phyloP scores from a whole-genome alignment of 2,113 vertebrate species.

The Colaptes auratus region DNA sequence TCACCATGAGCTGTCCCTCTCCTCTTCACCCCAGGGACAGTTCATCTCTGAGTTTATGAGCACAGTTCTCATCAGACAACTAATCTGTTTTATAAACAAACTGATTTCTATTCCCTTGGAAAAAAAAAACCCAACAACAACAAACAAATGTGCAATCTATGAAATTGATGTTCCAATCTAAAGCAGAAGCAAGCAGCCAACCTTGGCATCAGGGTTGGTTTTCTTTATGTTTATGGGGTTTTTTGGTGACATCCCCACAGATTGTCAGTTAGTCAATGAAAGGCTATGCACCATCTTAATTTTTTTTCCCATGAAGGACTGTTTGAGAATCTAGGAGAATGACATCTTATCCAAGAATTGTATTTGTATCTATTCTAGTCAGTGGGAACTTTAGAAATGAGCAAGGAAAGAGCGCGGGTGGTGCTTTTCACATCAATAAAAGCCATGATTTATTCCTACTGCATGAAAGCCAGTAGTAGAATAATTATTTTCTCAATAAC shows the following conservation, averaged over 20 bases:
- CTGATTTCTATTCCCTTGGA: not conserved
- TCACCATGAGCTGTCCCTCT: not conserved
- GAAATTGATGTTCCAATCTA: not conserved
- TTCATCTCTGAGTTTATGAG: not conserved
- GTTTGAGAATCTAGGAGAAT: not conserved
- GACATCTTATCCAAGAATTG: not conserved
- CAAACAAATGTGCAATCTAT: slow-evolving; percentile 7
- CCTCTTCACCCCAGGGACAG: slow-evolving; percentile 42
- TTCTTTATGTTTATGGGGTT: not conserved
- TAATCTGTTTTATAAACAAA: slow-evolving; percentile 53
- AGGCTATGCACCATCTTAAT: not conserved
- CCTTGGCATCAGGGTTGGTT: not conserved
- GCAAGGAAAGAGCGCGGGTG: not conserved
- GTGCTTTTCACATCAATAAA: not conserved
- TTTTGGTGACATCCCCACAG: not conserved
- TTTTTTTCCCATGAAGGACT: not conserved
- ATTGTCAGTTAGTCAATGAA: not conserved
- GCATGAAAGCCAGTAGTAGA: not conserved
- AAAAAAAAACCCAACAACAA: not conserved
- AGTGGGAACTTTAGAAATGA: not conserved
- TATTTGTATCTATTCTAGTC: not conserved
- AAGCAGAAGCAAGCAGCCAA: not conserved
- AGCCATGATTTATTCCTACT: not conserved
- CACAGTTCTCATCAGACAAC: slow-evolving; percentile 30
- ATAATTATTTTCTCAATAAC: not conserved